Percentiles rank a stretch among this genome's conserved stretches.
Conservation (phyloP, 2,113 vertebrate genomes). For the Pan paniscus region DNA sequence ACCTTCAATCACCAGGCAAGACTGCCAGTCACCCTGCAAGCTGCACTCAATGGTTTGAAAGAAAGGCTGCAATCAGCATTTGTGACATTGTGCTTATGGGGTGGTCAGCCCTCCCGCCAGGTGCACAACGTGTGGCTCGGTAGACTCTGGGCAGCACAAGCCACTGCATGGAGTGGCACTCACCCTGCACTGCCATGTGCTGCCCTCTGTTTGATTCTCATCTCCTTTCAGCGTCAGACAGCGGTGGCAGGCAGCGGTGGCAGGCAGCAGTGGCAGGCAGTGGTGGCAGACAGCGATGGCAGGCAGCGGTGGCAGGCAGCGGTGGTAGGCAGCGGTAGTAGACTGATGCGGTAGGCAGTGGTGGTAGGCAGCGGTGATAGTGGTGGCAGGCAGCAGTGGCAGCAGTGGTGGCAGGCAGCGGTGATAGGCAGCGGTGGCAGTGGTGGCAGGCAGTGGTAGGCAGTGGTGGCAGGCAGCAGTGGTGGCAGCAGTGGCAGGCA, state of each 20-base stretch:
- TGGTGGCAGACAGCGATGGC: fast-evolving
- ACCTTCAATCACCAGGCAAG: neutral
- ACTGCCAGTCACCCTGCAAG: fast-evolving
- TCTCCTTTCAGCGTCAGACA: too few relatives aligned
- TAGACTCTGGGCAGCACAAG: neutral
- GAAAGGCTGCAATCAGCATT: fast-evolving
- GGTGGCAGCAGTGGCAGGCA: too few relatives aligned
- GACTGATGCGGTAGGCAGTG: neutral
- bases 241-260: too few relatives aligned
- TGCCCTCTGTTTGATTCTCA: neutral
- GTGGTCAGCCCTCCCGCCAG: too few relatives aligned
- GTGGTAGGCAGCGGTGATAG: fast-evolving
- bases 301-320: fast-evolving
- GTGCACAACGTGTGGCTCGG: fast-evolving
- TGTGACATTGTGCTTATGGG: fast-evolving
- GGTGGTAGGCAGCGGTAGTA: fast-evolving
- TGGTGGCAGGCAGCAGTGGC: too few relatives aligned
- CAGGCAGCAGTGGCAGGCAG: too few relatives aligned
- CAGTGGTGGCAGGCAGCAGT: too few relatives aligned
- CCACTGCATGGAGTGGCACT: fast-evolving
- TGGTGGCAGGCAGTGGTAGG: too few relatives aligned
- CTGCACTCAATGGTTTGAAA: too few relatives aligned
- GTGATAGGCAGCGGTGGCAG: too few relatives aligned
- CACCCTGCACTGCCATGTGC: fast-evolving
- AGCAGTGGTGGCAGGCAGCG: too few relatives aligned